Evolutionary conservation across 2,113 vertebrate species (phyloP), one percentile per base, ranked within the genome.

Genomic region (Callionymus lyra): DNA sequence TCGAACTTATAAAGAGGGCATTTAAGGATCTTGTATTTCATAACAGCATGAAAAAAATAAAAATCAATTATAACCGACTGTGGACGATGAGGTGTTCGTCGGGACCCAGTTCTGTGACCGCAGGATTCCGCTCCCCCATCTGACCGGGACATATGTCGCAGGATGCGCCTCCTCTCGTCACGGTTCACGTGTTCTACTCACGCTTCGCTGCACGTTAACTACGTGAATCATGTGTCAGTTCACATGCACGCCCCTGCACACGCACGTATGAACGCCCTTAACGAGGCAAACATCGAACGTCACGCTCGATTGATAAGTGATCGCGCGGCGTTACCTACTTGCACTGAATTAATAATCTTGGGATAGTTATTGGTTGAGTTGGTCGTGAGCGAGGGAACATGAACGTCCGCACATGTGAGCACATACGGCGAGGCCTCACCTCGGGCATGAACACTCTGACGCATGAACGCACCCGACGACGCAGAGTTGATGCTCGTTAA

Each of bases 181-280:
- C 15, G 63, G 54, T 74, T 77, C 62, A 70, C 59, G 40, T 78
- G 65, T 68, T 79, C 56, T 66, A 68, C 71, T 76, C 72, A 72
- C 34, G 55, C 74, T 60, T 38, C 49, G 52, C 40, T 71, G 73
- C 63, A 63, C 49, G 43, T 72, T 73, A 64, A 70, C n/a, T n/a
- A n/a, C 64, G 54, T 67, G 75, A 73, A 81, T 77, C 4, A 63
- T 46, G 60, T 68, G 80, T 76, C 76, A 67, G 76, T 82, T 76
- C 58, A 77, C 70, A 77, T 70, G 63, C 58, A 18, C 45, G 52
- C 53, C 38, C 21, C 68, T 70, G 44, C 37, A 31, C 39, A 37
- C 17, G 55, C 58, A 53, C 76, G 82, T 70, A 80, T 80, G 72
- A 65, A 77, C 67, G 47, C 21, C 79, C 70, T 67, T 33, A 34